Percentiles rank a stretch among this genome's conserved stretches.
Evolutionary conservation across 2,888 invertebrate genomes (phyloP).

Genomic region (Sisyra nigra): DNA sequence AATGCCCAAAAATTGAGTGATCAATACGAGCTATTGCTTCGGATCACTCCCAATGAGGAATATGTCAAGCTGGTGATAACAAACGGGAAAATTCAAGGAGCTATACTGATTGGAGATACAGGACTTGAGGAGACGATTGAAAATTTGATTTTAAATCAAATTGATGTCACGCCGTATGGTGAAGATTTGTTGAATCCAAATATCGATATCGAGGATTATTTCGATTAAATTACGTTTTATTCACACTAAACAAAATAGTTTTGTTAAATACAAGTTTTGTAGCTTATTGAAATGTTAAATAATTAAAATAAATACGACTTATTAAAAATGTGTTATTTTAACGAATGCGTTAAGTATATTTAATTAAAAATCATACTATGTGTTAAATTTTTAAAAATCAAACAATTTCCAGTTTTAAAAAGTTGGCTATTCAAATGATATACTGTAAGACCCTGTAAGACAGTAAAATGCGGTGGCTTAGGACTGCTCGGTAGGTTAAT

Average conservation of each 20-base stretch:
- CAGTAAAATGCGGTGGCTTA: too few relatives aligned
- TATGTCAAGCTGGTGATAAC: conserved; percentile 80
- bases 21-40: conserved; percentile 68
- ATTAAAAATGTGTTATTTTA: too few relatives aligned
- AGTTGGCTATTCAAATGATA: too few relatives aligned
- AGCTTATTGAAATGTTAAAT: too few relatives aligned
- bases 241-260: conserved; percentile 1
- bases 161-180: conserved; percentile 75
- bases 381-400: too few relatives aligned
- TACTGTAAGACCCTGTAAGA: too few relatives aligned
- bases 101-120: conserved; percentile 90
- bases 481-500: too few relatives aligned
- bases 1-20: conserved; percentile 78
- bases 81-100: conserved; percentile 77
- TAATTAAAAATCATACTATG: too few relatives aligned
- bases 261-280: conserved; percentile 2
- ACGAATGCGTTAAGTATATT: too few relatives aligned
- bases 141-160: conserved; percentile 88
- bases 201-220: conserved; percentile 97
- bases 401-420: too few relatives aligned
- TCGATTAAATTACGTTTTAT: conserved; percentile 50
- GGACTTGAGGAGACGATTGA: conserved; percentile 97
- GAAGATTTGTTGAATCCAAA: conserved; percentile 88
- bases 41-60: conserved; percentile 65
- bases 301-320: too few relatives aligned